These are phyloP conservation scores for Lichenostomus cassidix DNA, from an alignment of 2,113 vertebrate species.

Conservation along the genomic window DNA sequence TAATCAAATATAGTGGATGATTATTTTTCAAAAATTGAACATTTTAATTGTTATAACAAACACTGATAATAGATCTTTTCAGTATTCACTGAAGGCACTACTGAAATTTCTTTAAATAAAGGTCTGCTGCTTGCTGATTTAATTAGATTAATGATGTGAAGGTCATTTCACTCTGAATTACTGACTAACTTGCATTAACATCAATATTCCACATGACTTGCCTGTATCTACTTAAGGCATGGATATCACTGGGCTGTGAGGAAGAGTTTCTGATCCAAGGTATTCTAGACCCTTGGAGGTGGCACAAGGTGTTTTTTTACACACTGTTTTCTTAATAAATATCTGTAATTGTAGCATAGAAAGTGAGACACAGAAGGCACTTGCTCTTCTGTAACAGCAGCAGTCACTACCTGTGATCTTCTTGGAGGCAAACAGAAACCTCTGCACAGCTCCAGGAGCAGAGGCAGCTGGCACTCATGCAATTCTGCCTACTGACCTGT, in stretches of 20 bases:
- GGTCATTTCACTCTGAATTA: neutral
- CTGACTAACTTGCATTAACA: neutral
- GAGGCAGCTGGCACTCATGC: neutral
- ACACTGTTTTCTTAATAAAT: neutral
- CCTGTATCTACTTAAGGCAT: neutral
- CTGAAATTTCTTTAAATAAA: neutral
- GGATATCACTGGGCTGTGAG: neutral
- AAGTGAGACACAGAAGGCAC: slow-evolving; percentile 75
- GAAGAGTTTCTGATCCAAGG: neutral
- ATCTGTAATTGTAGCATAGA: slow-evolving; percentile 80
- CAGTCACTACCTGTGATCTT: neutral
- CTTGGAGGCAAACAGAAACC: neutral
- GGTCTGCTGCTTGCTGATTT: neutral
- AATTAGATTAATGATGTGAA: neutral
- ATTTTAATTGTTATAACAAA: neutral
- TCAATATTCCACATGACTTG: neutral
- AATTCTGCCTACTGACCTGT: neutral
- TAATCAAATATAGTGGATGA: neutral
- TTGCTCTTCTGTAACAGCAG: neutral
- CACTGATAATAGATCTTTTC: neutral
- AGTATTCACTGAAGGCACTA: neutral
- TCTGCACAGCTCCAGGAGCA: neutral
- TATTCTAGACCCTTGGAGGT: neutral
- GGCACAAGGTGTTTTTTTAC: neutral
- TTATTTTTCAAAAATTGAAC: neutral